Evolutionary conservation across 2,113 vertebrate genomes (phyloP).

Genomic region (Oncorhynchus tshawytscha): DNA sequence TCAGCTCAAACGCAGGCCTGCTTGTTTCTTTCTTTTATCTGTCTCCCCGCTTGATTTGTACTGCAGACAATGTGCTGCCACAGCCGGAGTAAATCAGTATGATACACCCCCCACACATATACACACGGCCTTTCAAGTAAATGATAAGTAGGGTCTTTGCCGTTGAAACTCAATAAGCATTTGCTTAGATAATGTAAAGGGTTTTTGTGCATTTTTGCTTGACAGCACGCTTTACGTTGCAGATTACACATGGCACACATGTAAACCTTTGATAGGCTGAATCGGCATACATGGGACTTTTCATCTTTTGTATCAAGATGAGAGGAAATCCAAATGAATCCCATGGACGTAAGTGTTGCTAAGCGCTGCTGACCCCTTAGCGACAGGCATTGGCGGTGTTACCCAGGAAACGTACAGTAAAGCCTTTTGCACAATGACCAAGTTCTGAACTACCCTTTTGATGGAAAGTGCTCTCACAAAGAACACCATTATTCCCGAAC

Average conservation of each 20-base stretch:
- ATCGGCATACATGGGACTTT: not conserved
- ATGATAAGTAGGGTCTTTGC: slow-evolving; percentile 17
- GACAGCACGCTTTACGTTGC: not conserved
- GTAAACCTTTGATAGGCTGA: not conserved
- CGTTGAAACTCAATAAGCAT: slow-evolving; percentile 36
- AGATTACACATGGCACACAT: not conserved
- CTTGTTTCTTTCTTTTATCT: slow-evolving; percentile 14
- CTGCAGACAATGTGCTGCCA: slow-evolving; percentile 31
- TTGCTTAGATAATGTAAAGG: slow-evolving; percentile 20
- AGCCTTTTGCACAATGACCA: slow-evolving; percentile 53
- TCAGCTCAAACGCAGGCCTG: not conserved
- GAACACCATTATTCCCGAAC: slow-evolving; percentile 51
- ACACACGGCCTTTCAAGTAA: slow-evolving; percentile 11
- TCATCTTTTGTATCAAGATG: slow-evolving; percentile 14
- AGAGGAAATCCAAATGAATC: slow-evolving; percentile 40
- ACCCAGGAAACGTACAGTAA: slow-evolving; percentile 51
- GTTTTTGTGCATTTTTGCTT: slow-evolving; percentile 20
- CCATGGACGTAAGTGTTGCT: slow-evolving; percentile 50
- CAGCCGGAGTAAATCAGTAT: slow-evolving; percentile 24
- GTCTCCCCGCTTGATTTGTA: slow-evolving; percentile 7
- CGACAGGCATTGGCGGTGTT: slow-evolving; percentile 47
- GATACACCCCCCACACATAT: slow-evolving; percentile 8
- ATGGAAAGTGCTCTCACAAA: slow-evolving; percentile 54
- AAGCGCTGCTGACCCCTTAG: slow-evolving; percentile 57
- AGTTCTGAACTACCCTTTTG: slow-evolving; percentile 53